A percentile compares a stretch with the other conserved stretches of the same genome.
These are phyloP conservation scores for Crotalus horridus DNA, from an alignment of 2,113 vertebrate genomes.

Conservation along the genomic window DNA sequence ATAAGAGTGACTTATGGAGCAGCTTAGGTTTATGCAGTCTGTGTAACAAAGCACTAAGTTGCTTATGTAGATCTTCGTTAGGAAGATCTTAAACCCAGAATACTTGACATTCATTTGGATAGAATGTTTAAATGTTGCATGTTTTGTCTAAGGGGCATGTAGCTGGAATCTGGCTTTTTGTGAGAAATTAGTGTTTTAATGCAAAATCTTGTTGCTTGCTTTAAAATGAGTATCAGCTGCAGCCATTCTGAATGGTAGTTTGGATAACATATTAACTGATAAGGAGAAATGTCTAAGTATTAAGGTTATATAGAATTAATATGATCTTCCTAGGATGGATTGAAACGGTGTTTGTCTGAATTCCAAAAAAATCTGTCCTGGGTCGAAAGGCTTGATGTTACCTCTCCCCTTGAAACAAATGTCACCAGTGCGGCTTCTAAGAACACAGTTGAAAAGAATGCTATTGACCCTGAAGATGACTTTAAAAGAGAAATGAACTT, in stretches of 20 bases:
- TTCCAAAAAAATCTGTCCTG: conserved; percentile 82
- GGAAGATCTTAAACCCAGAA: neutral
- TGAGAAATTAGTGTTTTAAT: neutral
- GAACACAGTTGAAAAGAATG: conserved; percentile 39
- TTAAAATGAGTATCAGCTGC: neutral
- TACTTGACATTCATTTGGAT: neutral
- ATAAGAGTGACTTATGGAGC: neutral
- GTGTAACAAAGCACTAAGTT: neutral
- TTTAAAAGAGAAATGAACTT: conserved; percentile 97
- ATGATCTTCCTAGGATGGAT: conserved; percentile 71
- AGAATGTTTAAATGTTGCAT: neutral
- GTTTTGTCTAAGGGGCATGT: neutral
- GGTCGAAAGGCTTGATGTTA: conserved; percentile 90
- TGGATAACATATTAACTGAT: neutral
- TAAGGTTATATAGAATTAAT: neutral
- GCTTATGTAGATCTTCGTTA: neutral
- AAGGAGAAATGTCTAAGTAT: neutral
- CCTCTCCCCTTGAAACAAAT: conserved; percentile 68
- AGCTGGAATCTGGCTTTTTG: neutral
- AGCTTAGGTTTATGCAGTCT: neutral
- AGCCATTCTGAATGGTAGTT: neutral
- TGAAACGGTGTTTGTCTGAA: conserved; percentile 82
- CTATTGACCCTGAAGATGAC: conserved; percentile 83
- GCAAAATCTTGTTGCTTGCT: neutral
- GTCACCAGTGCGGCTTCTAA: conserved; percentile 53